Base-by-base conservation (phyloP, 1,140 invertebrate species). In the Lethrus apterus region DNA sequence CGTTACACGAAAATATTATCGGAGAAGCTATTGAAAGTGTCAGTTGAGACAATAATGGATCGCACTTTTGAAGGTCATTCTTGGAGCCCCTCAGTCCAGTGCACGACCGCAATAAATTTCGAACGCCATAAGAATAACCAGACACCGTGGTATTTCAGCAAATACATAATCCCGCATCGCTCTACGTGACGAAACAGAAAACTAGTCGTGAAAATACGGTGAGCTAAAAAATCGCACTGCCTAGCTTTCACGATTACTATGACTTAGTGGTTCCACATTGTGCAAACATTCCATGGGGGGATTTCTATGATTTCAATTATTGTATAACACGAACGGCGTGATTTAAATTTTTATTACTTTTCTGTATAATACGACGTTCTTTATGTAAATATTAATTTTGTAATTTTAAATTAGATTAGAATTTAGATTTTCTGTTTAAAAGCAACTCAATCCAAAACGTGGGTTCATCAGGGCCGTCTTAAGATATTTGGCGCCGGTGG, bases 91-190 rank as follows among this genome's bases (percentile, higher is more conserved):
- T 40, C 36, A 40, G 36, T 20, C 21, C 18, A 40, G 21, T n/a
- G 5, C 36, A 40, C 36, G 36, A 40, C 36, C 17, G 36, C 36
- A 14, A 40, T 40, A 40, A 40, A 40, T 40, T 40, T 13, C 20
- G 36, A 40, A 40, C 24, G 21, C 36, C n/a, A n/a, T 40, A 40
- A 40, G 36, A 40, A 40, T 40, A 40, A 40, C 36, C 36, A 40
- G 36, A 40, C 36, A 40, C 36, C 24, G 36, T 40, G 36, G 36
- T 40, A 40, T 40, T 40, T 40, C 36, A 40, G 17, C 21, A 40
- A 40, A 40, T 40, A 40, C 36, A 40, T 40, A 40, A 40, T 40
- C 20, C 24, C n/a, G 17, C 36, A 40, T 11, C 36, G 36, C 36
- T 40, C 15, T 20, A 40, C 36, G 36, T 40, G 36, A 40, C 36